Evolutionary conservation across 2,888 invertebrate species (phyloP).

Genomic region (Tetanocera ferruginea): DNA sequence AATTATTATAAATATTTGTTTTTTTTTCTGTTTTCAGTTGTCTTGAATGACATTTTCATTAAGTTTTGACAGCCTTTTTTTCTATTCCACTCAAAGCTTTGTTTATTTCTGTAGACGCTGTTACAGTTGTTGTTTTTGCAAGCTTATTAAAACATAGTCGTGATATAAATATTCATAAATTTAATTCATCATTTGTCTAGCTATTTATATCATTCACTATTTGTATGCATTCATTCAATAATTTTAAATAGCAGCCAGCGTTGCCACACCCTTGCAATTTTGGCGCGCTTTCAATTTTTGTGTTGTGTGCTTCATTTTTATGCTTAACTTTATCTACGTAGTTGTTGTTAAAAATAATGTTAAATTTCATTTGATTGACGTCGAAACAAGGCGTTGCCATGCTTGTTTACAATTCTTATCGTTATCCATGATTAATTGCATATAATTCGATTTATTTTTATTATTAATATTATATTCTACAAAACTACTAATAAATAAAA

Average conservation of each 20-base stretch:
- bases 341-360: neutral
- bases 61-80: slow-evolving; percentile 18
- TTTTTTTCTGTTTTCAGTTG: neutral
- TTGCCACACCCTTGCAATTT: slow-evolving; percentile 16
- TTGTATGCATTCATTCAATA: neutral
- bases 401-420: neutral
- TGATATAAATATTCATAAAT: neutral
- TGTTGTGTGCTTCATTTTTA: neutral
- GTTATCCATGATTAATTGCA: neutral
- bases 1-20: neutral
- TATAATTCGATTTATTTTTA: too few species aligned
- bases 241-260: neutral
- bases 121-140: neutral
- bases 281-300: slow-evolving; percentile 24
- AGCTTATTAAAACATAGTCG: neutral
- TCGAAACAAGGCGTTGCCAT: neutral
- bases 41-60: slow-evolving; percentile 25
- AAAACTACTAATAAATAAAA: neutral
- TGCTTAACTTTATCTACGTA: neutral
- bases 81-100: neutral
- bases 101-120: neutral
- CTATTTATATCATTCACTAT: neutral
- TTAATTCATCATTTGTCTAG: neutral
- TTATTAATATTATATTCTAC: neutral
- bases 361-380: neutral